Evolutionary conservation across 2,888 invertebrate genomes (phyloP).

Genomic region (Sphaerophoria taeniata): DNA sequence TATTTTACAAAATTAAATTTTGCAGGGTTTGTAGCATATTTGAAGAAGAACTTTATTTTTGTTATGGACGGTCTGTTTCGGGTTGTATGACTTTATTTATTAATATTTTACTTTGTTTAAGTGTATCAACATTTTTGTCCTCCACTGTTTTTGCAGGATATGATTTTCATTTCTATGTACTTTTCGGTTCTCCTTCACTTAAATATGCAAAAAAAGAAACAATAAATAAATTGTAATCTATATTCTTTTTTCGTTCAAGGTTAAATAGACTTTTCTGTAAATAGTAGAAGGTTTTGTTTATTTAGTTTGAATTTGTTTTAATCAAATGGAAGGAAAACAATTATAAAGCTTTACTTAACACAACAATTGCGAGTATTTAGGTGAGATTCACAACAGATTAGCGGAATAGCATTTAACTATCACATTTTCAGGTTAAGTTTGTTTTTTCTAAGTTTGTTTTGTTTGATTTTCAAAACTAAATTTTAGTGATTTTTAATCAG

Average conservation of each 20-base stretch:
- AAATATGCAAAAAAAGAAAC: conserved; percentile 27
- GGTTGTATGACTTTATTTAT: conserved; percentile 26
- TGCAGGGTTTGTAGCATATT: conserved; percentile 67
- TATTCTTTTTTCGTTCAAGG: conserved; percentile 49
- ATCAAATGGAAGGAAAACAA: conserved; percentile 47
- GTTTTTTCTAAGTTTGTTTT: conserved; percentile 10
- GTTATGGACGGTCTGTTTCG: conserved; percentile 70
- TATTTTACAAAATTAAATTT: conserved; percentile 38
- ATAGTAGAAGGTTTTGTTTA: conserved; percentile 30
- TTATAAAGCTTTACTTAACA: conserved; percentile 56
- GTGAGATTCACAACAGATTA: conserved; percentile 54
- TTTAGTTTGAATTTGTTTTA: conserved; percentile 11
- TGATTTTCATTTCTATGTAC: conserved; percentile 35
- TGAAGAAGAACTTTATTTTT: conserved; percentile 32
- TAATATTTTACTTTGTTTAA: conserved; percentile 16
- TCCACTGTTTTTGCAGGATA: conserved; percentile 71
- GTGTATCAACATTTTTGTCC: conserved; percentile 55
- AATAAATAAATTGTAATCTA: conserved; percentile 35
- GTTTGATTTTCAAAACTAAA: neutral
- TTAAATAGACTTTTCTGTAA: conserved; percentile 47
- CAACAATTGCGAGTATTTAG: conserved; percentile 71
- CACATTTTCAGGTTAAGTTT: conserved; percentile 57
- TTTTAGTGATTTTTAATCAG: conserved; percentile 28
- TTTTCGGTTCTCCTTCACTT: conserved; percentile 10
- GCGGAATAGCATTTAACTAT: conserved; percentile 38